These are phyloP conservation scores for Mesorhabditis spiculigera DNA, from an alignment of 2,888 invertebrate species.

Conservation along the genomic window DNA sequence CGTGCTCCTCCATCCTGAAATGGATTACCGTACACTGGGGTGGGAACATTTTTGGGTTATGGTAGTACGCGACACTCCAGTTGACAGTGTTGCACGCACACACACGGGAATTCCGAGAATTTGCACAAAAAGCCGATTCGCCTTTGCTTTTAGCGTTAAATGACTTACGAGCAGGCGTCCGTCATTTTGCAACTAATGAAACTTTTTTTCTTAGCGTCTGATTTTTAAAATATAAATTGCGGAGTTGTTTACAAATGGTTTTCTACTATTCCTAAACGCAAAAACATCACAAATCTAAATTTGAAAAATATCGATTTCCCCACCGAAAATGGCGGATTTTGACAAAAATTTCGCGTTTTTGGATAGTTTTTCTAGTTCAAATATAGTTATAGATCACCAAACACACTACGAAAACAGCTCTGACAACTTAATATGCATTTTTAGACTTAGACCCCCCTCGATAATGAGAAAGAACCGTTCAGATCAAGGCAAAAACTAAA, in stretches of 20 bases:
- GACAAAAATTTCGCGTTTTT: background rate
- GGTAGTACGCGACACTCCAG: too few species aligned
- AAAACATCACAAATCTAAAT: conserved; percentile 13
- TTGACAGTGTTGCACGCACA: too few species aligned
- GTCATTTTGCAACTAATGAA: background rate
- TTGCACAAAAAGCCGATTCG: too few species aligned
- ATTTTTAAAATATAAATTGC: background rate
- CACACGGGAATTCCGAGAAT: too few species aligned
- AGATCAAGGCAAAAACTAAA: too few species aligned
- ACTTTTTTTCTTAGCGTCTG: background rate
- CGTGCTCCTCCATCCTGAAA: conserved; percentile 52
- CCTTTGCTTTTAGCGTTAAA: too few species aligned
- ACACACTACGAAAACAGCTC: too few species aligned
- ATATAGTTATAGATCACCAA: too few species aligned
- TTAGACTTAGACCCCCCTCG: conserved; percentile 11
- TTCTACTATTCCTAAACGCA: background rate
- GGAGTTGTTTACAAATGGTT: background rate
- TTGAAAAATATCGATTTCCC: conserved; percentile 5
- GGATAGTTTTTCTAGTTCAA: too few species aligned
- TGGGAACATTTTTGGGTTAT: too few species aligned
- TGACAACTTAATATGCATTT: too few species aligned
- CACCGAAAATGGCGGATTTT: conserved; percentile 13
- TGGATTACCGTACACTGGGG: background rate
- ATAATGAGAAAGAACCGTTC: conserved; percentile 12
- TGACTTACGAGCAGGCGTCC: too few species aligned